Percentiles rank a stretch among this genome's conserved stretches.
Conservation (phyloP, 2,888 invertebrate species). For the Drosophila greeni region DNA sequence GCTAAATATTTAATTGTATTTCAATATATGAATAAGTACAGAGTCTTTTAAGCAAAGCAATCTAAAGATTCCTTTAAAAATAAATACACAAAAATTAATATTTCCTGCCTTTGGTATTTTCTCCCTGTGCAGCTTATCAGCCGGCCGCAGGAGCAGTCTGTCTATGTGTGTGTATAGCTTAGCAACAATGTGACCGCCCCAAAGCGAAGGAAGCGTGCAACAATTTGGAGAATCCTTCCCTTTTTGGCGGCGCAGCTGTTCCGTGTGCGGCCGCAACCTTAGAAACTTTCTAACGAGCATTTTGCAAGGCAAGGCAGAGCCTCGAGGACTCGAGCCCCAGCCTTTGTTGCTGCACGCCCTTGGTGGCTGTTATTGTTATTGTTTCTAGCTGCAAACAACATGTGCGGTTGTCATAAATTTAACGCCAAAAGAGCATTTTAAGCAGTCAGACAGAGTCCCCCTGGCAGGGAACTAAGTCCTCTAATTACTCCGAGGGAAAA, state of each 20-base stretch:
- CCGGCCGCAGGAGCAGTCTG: constrained; percentile 24
- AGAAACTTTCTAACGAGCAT: constrained; percentile 60
- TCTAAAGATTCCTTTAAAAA: too few relatives aligned
- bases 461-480: constrained; percentile 57
- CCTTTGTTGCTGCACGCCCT: constrained; percentile 36
- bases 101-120: background rate
- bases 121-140: constrained; percentile 40
- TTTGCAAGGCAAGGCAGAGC: constrained; percentile 21
- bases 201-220: constrained; percentile 51
- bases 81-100: too few relatives aligned
- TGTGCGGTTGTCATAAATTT: constrained; percentile 73
- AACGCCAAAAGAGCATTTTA: constrained; percentile 69
- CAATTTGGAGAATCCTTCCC: constrained; percentile 62
- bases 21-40: too few relatives aligned
- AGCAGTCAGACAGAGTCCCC: constrained; percentile 49
- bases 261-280: constrained; percentile 57
- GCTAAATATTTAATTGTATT: too few relatives aligned
- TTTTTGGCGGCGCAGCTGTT: constrained; percentile 69
- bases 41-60: too few relatives aligned
- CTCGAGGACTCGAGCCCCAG: constrained; percentile 4
- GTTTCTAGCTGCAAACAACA: constrained; percentile 57
- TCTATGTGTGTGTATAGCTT: constrained; percentile 16
- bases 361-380: constrained; percentile 45
- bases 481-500: constrained; percentile 65
- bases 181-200: constrained; percentile 49